Conservation (phyloP, 1,140 invertebrate genomes). For the Holotrichia oblita region DNA sequence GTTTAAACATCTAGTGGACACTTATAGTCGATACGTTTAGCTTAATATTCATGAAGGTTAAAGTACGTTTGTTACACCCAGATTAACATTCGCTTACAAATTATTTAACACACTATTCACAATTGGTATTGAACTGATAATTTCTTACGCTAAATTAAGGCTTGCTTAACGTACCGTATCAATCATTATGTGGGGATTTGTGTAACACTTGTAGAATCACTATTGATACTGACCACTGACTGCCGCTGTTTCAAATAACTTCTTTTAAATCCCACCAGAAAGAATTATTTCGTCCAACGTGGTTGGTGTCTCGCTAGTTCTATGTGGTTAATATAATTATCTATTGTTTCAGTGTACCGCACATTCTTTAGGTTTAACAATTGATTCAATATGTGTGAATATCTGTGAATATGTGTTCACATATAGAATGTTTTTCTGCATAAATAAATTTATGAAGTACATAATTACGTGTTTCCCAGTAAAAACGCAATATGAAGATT, state of each 20-base stretch:
- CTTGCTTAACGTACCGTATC: background rate
- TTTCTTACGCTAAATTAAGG: no score
- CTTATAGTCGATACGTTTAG: background rate
- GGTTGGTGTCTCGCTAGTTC: background rate
- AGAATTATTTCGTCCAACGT: background rate
- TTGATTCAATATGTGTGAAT: no score
- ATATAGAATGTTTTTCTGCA: no score
- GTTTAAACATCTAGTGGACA: background rate
- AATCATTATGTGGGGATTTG: background rate
- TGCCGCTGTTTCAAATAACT: background rate
- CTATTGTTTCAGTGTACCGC: background rate
- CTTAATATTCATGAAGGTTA: conserved; percentile 8
- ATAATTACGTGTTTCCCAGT: no score
- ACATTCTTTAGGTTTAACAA: no score
- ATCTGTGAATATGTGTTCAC: no score
- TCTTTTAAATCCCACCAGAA: conserved; percentile 7
- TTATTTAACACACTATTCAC: background rate
- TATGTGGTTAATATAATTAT: background rate
- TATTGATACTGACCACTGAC: background rate
- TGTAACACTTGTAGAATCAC: background rate
- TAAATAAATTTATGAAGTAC: no score
- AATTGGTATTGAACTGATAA: background rate
- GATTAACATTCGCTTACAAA: background rate
- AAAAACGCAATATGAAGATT: no score
- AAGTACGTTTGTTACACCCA: background rate